A percentile compares a stretch with the other conserved stretches of the same genome.
These are phyloP conservation scores for Nebria salina DNA, from an alignment of 2,888 invertebrate genomes.

Conservation along the genomic window DNA sequence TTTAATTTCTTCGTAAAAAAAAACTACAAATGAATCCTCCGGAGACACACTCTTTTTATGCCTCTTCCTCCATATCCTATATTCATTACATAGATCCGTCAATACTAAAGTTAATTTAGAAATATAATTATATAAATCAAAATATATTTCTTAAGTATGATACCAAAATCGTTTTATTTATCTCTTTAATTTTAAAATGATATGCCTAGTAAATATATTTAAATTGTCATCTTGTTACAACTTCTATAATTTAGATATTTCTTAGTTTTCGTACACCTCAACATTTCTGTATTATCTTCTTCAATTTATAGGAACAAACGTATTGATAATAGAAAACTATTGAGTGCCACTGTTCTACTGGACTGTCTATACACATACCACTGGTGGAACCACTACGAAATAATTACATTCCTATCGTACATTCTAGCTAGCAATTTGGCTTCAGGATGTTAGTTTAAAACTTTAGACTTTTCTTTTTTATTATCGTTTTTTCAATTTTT, in stretches of 20 bases:
- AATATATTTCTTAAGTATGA: no score
- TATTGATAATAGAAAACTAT: slow-evolving; percentile 10
- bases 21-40: no score
- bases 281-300: not conserved
- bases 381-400: slow-evolving; percentile 37
- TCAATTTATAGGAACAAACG: not conserved
- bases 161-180: no score
- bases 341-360: slow-evolving; percentile 33
- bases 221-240: no score
- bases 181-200: no score
- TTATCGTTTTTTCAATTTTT: not conserved
- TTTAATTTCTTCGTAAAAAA: no score
- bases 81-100: no score
- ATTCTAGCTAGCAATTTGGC: slow-evolving; percentile 44
- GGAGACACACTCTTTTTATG: no score
- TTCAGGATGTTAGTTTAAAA: slow-evolving; percentile 44
- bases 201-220: no score
- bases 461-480: slow-evolving; percentile 30
- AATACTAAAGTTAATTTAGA: no score
- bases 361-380: slow-evolving; percentile 34
- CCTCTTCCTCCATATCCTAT: no score
- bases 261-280: not conserved
- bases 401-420: slow-evolving; percentile 43
- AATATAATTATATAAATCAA: no score
- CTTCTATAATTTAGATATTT: not conserved